Base-by-base conservation (phyloP, 2,113 vertebrate genomes). In the Zeus faber region DNA sequence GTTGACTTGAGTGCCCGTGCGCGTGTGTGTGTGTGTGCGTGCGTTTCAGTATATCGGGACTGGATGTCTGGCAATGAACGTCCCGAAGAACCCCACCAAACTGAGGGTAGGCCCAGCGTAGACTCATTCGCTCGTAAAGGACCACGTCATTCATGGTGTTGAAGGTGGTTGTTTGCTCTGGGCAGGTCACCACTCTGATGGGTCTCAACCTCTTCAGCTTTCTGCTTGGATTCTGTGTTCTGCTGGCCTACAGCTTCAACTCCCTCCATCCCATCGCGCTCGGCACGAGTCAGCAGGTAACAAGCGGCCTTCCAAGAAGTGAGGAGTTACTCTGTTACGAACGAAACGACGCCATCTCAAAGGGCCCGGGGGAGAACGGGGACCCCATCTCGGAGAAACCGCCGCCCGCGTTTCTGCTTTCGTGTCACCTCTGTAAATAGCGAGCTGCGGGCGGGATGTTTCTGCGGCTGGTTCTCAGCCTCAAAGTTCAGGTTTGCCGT, bases 11-110 rank as follows among this genome's bases (percentile, higher is more conserved):
- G 14, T n/a, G n/a, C n/a, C n/a, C n/a, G n/a, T n/a, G n/a, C n/a
- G n/a, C n/a, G n/a, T n/a, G n/a, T n/a, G n/a, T n/a, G n/a, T n/a
- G n/a, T n/a, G 18, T 35, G n/a, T 66, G 20, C 21, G 5, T 21
- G 10, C 20, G 26, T 84, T 80, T 4, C 74, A 90, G 88, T 88
- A 74, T 57, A 0, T 87, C 31, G 79, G 67, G 54, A 79, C 80
- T 41, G 88, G 86, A 0, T 65, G 70, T 65, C 60, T 88, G 50
- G 65, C 82, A 1, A 37, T 88, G 0, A 74, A 84, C 7, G 59
- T 85, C 23, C 86, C 84, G 73, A 84, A 82, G 52, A 89, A 76
- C 76, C 69, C 82, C 3, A 74, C 57, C 23, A 87, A 73, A 76
- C 0, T 74, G 7, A 88, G 87, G 72, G 88, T 84, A 58, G 70